A percentile compares a stretch with the other conserved stretches of the same genome.
Conservation (phyloP, 1,140 invertebrate genomes). For the Gryon sp. region DNA sequence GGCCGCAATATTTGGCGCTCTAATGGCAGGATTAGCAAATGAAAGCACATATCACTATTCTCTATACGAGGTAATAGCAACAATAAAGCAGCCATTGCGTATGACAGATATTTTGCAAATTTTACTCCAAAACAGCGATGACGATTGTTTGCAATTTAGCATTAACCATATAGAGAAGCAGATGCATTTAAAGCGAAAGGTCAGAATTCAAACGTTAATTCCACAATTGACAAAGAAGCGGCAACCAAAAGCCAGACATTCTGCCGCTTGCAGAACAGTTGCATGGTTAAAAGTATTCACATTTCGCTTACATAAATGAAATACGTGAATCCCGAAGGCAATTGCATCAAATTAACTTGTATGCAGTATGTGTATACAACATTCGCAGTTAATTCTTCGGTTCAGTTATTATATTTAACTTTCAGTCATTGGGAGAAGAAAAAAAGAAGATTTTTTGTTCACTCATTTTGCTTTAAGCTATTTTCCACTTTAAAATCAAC, state of each 20-base stretch:
- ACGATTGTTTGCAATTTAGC: no score
- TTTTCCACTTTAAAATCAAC: slow-evolving; percentile 16
- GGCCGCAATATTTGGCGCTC: slow-evolving; percentile 88
- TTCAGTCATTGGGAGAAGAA: no score
- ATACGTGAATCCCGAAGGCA: slow-evolving; percentile 10
- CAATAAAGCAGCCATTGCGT: slow-evolving; percentile 19
- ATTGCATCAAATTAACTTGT: slow-evolving; percentile 26
- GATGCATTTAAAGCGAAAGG: no score
- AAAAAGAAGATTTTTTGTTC: background rate
- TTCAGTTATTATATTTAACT: no score
- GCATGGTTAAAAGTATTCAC: background rate
- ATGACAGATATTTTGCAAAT: slow-evolving; percentile 42
- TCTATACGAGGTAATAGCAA: slow-evolving; percentile 79
- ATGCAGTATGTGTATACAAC: no score
- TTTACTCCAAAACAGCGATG: slow-evolving; percentile 29
- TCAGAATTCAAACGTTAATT: slow-evolving; percentile 8
- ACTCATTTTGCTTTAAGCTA: slow-evolving; percentile 9
- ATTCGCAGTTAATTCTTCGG: no score
- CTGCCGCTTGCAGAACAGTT: no score
- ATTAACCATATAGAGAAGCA: no score
- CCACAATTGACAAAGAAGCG: background rate
- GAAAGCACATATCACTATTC: slow-evolving; percentile 80
- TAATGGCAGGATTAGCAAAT: slow-evolving; percentile 87
- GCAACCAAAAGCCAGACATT: no score
- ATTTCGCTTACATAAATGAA: background rate